Evolutionary conservation across 2,888 invertebrate genomes (phyloP).

Genomic region (Brachyptera putata): DNA sequence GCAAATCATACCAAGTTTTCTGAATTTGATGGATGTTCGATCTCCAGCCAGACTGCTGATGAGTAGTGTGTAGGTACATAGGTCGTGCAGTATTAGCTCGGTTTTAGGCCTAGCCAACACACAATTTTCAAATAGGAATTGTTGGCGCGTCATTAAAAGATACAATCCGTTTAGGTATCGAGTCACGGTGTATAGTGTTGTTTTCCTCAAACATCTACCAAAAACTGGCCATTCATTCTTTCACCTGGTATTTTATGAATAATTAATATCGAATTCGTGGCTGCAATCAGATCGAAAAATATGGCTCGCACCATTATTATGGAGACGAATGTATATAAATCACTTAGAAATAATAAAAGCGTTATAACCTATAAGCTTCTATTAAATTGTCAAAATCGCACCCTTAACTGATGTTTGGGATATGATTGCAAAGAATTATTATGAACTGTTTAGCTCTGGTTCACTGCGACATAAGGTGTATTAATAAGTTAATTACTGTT

Average conservation of each 20-base stretch:
- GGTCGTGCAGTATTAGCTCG: too few species aligned
- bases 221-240: not conserved
- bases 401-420: not conserved
- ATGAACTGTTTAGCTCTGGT: too few species aligned
- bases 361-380: not conserved
- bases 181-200: too few species aligned
- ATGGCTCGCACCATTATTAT: slow-evolving; percentile 1
- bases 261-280: slow-evolving; percentile 7
- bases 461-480: too few species aligned
- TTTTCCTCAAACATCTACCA: too few species aligned
- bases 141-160: too few species aligned
- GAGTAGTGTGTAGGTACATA: too few species aligned
- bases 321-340: not conserved
- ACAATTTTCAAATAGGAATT: too few species aligned
- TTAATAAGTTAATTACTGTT: too few species aligned
- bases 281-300: slow-evolving; percentile 9
- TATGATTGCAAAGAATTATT: not conserved
- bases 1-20: not conserved
- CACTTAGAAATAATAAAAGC: not conserved
- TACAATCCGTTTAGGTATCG: too few species aligned
- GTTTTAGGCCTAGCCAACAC: too few species aligned
- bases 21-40: slow-evolving; percentile 30
- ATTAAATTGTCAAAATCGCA: slow-evolving; percentile 8
- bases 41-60: slow-evolving; percentile 28
- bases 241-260: slow-evolving; percentile 10